Evolutionary conservation across 92 coral and sea anemone genomes (phyloP).

Genomic region (Palythoa heliodiscus): DNA sequence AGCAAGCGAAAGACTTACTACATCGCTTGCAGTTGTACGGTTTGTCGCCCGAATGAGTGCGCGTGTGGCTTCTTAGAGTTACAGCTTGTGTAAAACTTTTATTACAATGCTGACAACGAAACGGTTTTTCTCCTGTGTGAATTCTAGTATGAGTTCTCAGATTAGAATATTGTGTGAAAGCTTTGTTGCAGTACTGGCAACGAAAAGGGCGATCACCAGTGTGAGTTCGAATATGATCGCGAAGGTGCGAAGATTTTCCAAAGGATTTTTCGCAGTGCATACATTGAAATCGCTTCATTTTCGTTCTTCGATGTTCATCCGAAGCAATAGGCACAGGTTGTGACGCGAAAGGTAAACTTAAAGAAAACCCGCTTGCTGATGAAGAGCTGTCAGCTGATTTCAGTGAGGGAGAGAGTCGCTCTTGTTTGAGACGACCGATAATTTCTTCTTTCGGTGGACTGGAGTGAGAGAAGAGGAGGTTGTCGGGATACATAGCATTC

Average conservation of each 20-base stretch:
- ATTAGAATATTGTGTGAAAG: slow-evolving; percentile 97
- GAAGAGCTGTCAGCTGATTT: slow-evolving; percentile 52
- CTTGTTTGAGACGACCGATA: slow-evolving; percentile 72
- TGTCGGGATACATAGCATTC: slow-evolving; percentile 83
- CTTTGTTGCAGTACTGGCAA: slow-evolving; percentile 95
- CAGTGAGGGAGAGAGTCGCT: slow-evolving; percentile 72
- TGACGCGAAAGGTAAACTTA: slow-evolving; percentile 72
- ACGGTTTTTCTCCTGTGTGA: slow-evolving; percentile 98
- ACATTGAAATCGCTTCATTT: slow-evolving; percentile 96
- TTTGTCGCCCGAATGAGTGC: slow-evolving; percentile 96
- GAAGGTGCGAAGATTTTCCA: slow-evolving; percentile 98
- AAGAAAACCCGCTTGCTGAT: slow-evolving; percentile 67
- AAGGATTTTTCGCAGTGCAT: slow-evolving; percentile 98
- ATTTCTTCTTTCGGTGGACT: slow-evolving; percentile 71
- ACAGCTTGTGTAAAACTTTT: slow-evolving; percentile 99
- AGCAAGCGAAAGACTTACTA: slow-evolving; percentile 94
- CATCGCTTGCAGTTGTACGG: slow-evolving; percentile 93
- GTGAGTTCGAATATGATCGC: slow-evolving; percentile 98
- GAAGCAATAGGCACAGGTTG: slow-evolving; percentile 61
- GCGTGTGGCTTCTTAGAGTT: slow-evolving; percentile 96
- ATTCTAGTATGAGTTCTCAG: slow-evolving; percentile 97
- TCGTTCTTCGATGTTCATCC: slow-evolving; percentile 75
- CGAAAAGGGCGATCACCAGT: slow-evolving; percentile 98
- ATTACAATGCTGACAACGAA: slow-evolving; percentile 90
- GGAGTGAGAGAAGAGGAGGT: slow-evolving; percentile 68